phyloP scores from a whole-genome alignment of 2,888 invertebrate species.

The Acronicta leporina region DNA sequence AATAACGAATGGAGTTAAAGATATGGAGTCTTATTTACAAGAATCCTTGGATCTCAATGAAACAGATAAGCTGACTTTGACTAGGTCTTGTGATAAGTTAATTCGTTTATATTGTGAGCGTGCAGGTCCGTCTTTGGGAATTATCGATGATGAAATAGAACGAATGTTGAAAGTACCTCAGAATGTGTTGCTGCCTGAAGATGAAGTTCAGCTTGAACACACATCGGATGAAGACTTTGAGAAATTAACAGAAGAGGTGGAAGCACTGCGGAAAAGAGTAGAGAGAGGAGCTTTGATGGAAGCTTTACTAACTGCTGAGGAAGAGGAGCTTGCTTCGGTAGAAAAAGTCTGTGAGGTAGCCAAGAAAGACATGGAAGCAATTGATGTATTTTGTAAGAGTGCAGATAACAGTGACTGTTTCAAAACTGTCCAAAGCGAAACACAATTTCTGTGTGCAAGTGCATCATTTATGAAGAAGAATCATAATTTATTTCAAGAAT shows the following conservation, averaged over 20 bases:
- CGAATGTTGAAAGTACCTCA: slow-evolving; percentile 74
- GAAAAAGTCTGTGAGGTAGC: slow-evolving; percentile 80
- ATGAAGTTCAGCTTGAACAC: slow-evolving; percentile 78
- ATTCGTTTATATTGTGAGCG: slow-evolving; percentile 78
- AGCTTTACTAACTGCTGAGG: slow-evolving; percentile 76
- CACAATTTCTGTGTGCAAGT: slow-evolving; percentile 75
- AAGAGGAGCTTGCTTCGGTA: slow-evolving; percentile 75
- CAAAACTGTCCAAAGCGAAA: slow-evolving; percentile 68
- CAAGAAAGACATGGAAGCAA: slow-evolving; percentile 79
- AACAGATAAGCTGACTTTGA: slow-evolving; percentile 76
- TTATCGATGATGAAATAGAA: slow-evolving; percentile 80
- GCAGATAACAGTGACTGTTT: slow-evolving; percentile 63
- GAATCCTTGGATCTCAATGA: slow-evolving; percentile 78
- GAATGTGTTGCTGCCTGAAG: slow-evolving; percentile 79
- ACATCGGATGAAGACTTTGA: slow-evolving; percentile 75
- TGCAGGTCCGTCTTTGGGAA: slow-evolving; percentile 74
- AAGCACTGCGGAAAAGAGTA: slow-evolving; percentile 70
- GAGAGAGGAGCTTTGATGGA: slow-evolving; percentile 82
- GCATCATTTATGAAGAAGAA: slow-evolving; percentile 68
- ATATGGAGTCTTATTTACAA: slow-evolving; percentile 78
- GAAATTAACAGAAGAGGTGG: slow-evolving; percentile 76
- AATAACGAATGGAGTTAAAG: slow-evolving; percentile 77
- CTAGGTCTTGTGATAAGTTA: slow-evolving; percentile 78
- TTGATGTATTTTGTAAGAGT: slow-evolving; percentile 73
- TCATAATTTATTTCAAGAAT: slow-evolving; percentile 44